Conservation (phyloP, 2,797 vertebrate genomes). For the Notoglanidium macrostoma region DNA sequence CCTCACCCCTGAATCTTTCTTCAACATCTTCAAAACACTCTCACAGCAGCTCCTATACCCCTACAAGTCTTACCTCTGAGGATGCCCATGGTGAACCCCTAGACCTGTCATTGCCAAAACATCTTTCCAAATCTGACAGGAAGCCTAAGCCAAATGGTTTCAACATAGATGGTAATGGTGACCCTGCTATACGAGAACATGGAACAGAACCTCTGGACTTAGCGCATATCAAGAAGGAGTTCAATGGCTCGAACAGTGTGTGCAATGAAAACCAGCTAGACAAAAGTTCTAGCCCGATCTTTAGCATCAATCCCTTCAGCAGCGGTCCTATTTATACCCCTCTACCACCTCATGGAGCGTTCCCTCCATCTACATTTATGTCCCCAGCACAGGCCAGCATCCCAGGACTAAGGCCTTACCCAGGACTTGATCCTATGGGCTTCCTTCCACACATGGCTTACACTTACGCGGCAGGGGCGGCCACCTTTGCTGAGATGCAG, state of each 20-base stretch:
- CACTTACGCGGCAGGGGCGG: constrained; percentile 89
- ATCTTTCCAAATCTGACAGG: constrained; percentile 86
- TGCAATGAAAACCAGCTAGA: constrained; percentile 73
- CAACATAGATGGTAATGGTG: constrained; percentile 76
- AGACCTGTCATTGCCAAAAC: constrained; percentile 97
- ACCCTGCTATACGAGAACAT: constrained; percentile 79
- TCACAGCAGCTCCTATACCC: constrained; percentile 95
- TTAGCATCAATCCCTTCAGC: constrained; percentile 90
- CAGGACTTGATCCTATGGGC: constrained; percentile 92
- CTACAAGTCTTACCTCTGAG: constrained; percentile 93
- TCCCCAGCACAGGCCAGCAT: constrained; percentile 89
- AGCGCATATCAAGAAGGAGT: constrained; percentile 93
- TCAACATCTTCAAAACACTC: constrained; percentile 96
- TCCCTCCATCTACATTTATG: constrained; percentile 92
- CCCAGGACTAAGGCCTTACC: constrained; percentile 88
- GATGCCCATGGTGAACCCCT: constrained; percentile 92
- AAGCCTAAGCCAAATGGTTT: constrained; percentile 83
- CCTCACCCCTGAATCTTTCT: constrained; percentile 95
- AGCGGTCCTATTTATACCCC: constrained; percentile 89
- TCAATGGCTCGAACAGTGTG: constrained; percentile 79
- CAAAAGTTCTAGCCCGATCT: constrained; percentile 91
- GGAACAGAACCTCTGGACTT: constrained; percentile 86
- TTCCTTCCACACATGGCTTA: constrained; percentile 98
- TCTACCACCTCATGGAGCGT: constrained; percentile 89
- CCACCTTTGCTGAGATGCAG: constrained; percentile 93